Percentiles rank a stretch among this genome's conserved stretches.
Conservation (phyloP, 1,140 invertebrate species). For the Drosophila kikkawai region DNA sequence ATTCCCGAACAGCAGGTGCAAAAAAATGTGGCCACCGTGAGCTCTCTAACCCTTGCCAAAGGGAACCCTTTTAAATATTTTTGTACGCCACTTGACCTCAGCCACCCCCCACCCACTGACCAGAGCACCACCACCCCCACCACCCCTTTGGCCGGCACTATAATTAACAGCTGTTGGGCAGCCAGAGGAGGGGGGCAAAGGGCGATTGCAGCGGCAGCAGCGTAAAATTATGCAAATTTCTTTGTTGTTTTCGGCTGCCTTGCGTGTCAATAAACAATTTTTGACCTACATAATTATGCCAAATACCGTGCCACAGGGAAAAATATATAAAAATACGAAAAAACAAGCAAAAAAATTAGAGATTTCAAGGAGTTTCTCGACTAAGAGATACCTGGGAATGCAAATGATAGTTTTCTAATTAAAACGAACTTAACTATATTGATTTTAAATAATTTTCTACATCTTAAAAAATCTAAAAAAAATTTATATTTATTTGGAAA, state of each 20-base stretch:
- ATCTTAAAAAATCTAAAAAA: too few species aligned
- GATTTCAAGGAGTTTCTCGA: not conserved
- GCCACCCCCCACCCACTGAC: conserved; percentile 17
- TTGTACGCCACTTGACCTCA: conserved; percentile 62
- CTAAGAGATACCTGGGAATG: not conserved
- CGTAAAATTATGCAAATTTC: conserved; percentile 84
- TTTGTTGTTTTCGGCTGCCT: conserved; percentile 70
- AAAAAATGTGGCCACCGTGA: conserved; percentile 50
- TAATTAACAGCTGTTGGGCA: conserved; percentile 80
- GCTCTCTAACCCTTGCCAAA: conserved; percentile 39
- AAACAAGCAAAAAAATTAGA: not conserved
- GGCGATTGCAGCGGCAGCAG: conserved; percentile 58
- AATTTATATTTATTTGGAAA: too few species aligned
- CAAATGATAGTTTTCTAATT: not conserved
- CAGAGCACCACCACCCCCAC: not conserved
- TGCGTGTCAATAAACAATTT: conserved; percentile 84
- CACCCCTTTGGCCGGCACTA: conserved; percentile 44
- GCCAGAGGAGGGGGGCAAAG: conserved; percentile 6
- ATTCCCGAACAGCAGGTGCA: conserved; percentile 77
- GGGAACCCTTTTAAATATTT: conserved; percentile 61
- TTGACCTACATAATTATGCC: conserved; percentile 84
- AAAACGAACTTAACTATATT: too few species aligned
- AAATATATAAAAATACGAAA: conserved; percentile 32
- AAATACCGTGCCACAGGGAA: conserved; percentile 68
- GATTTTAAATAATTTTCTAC: too few species aligned